Evolutionary conservation across 2,113 vertebrate species (phyloP), one percentile per base, ranked within the genome.

Genomic region (Felis catus): DNA sequence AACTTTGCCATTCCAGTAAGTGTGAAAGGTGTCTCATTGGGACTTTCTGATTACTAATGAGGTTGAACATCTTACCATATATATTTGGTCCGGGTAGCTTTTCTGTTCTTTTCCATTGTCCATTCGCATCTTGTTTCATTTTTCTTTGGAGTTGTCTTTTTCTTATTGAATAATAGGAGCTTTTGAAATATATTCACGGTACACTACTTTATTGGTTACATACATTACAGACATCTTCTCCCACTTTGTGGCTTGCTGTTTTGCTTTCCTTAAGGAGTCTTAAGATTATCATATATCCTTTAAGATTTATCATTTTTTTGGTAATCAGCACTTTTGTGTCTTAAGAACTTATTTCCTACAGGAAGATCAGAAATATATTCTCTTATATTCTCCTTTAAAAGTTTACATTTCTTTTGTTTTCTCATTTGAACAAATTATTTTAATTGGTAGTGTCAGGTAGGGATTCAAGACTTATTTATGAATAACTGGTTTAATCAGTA

Each of bases 141-240:
- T 93, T 97, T 66, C n/a, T 95, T 91, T 93, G 63, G 19, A 48
- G 19, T 85, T 96, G 4, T 87, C 39, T 90, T 93, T 93, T 81
- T 65, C 45, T 85, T 81, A 45, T n/a, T 74, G 41, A 68, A 33
- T 91, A 76, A 23, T 33, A n/a, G 65, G 19, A 74, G 27, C 33
- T 92, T 84, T 14, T 4, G 78, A 85, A 93, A 36, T 85, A n/a
- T 68, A 68, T 80, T 89, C 25, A 51, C 79, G n/a, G 9, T 48
- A 31, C 3, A 14, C 2, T 89, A 3, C 15, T 84, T 95, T 95
- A 74, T 90, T 90, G 29, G 31, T 91, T 91, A 58, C 66, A 10
- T 90, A 31, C 36, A 73, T 48, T 94, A n/a, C 0, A 84, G 41
- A 41, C 41, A 36, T 91, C 12, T 86, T 71, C 45, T 90, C 27